Evolutionary conservation across 2,888 invertebrate species (phyloP), one percentile per base, ranked within the genome.

Genomic region (Chrysolina americana): DNA sequence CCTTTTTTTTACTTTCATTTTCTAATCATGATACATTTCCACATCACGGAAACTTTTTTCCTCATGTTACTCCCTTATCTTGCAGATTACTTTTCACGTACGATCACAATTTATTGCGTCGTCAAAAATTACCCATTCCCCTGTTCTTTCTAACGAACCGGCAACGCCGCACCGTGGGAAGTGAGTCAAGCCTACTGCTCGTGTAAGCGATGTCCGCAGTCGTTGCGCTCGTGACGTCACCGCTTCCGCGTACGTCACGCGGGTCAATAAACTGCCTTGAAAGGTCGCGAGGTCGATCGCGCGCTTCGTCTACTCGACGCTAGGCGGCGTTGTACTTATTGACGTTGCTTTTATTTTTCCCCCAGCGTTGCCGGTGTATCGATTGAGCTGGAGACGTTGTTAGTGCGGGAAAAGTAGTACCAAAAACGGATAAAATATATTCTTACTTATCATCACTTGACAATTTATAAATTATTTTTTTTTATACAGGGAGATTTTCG

Each of bases 181-280:
- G 15, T 48, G 69, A 69, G 65, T 78, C 80, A 76, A 77, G 78
- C 79, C 77, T 73, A 63, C 71, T 69, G 48, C 56, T 76, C 56
- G 66, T 78, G 75, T n/a, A 81, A 82, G 82, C 82, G 81, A 82
- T 80, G 82, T 83, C 84, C 83, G 85, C 84, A 84, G 84, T 85
- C 86, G 84, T 83, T 84, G 85, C 75, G 81, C 83, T 80, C 79
- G 82, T 87, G 86, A 87, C 87, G 87, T 87, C 86, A 85, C 77
- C 53, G 79, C 84, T 87, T 88, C 87, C 87, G 87, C 78, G 79
- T 86, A 87, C 87, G 50, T 65, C 88, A 87, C 83, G 62, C 84
- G 81, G 88, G 87, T 88, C 88, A 88, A 88, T 88, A 88, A 88
- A 88, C 88, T 85, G 86, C 88, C 88, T 88, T 88, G 88, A 87